Evolutionary conservation across 2,888 invertebrate species (phyloP).

Genomic region (Trichopoda pennipes): DNA sequence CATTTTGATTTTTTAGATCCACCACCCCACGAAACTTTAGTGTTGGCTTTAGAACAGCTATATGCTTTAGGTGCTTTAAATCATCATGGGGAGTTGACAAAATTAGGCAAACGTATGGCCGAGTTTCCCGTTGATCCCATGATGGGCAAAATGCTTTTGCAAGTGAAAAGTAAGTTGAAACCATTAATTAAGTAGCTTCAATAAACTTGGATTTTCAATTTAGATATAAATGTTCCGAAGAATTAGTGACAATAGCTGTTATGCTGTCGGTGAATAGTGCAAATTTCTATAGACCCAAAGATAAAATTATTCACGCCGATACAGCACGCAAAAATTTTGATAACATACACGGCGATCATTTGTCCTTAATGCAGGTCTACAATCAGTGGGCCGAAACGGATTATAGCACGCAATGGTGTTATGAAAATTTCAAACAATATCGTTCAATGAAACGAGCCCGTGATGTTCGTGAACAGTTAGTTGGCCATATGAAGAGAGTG

Average conservation of each 20-base stretch:
- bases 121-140: slow-evolving; percentile 99
- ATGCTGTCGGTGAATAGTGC: slow-evolving; percentile 99
- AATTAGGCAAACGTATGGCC: slow-evolving; percentile 98
- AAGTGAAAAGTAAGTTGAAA: slow-evolving; percentile 91
- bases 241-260: slow-evolving; percentile 96
- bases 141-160: slow-evolving; percentile 99
- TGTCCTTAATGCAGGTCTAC: slow-evolving; percentile 97
- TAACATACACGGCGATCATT: slow-evolving; percentile 95
- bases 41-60: slow-evolving; percentile 96
- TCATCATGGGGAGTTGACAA: slow-evolving; percentile 98
- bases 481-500: slow-evolving; percentile 96
- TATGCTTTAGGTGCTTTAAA: slow-evolving; percentile 98
- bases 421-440: slow-evolving; percentile 99
- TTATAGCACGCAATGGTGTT: slow-evolving; percentile 99
- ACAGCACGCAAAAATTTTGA: slow-evolving; percentile 98
- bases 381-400: slow-evolving; percentile 98
- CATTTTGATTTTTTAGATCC: slow-evolving; percentile 99
- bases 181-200: background rate
- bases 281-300: slow-evolving; percentile 99
- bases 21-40: slow-evolving; percentile 95
- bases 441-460: slow-evolving; percentile 91
- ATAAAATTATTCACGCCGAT: slow-evolving; percentile 98
- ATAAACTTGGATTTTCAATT: slow-evolving; percentile 74
- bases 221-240: slow-evolving; percentile 98
- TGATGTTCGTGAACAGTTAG: slow-evolving; percentile 97